Percentiles rank a stretch among this genome's conserved stretches.
Conservation (phyloP, 2,113 vertebrate genomes). For the Catharus minimus region DNA sequence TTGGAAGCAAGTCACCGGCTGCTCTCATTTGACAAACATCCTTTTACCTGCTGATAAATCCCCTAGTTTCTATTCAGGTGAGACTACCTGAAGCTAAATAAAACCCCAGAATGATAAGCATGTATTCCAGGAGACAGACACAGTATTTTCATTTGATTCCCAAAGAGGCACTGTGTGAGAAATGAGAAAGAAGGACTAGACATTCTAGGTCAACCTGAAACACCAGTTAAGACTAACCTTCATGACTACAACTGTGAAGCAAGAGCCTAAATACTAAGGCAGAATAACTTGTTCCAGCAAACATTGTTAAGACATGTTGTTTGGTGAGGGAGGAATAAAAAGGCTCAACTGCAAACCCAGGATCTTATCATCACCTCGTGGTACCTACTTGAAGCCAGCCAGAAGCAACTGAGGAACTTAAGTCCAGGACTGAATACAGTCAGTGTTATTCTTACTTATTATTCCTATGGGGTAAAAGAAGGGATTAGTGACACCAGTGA, state of each 20-base stretch:
- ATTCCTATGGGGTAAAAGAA: not conserved
- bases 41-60: not conserved
- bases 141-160: not conserved
- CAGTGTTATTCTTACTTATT: not conserved
- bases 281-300: conserved; percentile 18
- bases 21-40: not conserved
- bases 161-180: not conserved
- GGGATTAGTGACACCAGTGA: not conserved
- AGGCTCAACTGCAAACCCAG: not conserved
- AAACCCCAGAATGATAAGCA: not conserved
- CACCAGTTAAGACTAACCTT: not conserved
- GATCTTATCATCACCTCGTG: not conserved
- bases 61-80: not conserved
- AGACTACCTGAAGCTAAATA: not conserved
- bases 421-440: not conserved
- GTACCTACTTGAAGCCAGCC: not conserved
- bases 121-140: not conserved
- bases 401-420: not conserved
- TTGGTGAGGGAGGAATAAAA: not conserved
- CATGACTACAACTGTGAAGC: conserved; percentile 32
- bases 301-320: conserved; percentile 15
- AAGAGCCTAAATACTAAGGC: conserved; percentile 12
- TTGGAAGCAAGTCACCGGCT: not conserved
- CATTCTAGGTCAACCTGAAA: conserved; percentile 27
- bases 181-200: not conserved